A percentile compares a stretch with the other conserved stretches of the same genome.
phyloP scores from a whole-genome alignment of 1,140 invertebrate species.

The Ips typographus region DNA sequence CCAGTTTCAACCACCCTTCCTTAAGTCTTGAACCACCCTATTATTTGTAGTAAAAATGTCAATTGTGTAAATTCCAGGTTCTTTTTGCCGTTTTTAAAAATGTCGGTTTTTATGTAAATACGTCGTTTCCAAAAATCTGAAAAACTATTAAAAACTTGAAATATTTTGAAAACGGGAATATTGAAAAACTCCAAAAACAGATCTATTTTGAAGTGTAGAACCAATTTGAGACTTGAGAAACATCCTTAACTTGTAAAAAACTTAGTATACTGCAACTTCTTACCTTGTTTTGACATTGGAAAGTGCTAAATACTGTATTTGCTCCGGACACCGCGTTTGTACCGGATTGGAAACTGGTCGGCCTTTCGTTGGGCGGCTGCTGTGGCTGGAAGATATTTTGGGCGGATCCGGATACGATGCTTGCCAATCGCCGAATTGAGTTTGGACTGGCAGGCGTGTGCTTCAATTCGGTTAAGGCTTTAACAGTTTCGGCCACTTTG shows the following conservation, averaged over 20 bases:
- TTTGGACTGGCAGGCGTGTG: slow-evolving; percentile 85
- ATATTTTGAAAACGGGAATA: no score
- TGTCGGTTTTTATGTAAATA: no score
- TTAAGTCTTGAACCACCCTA: no score
- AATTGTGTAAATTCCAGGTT: no score
- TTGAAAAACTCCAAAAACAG: no score
- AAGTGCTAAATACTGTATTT: slow-evolving; percentile 53
- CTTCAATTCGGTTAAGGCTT: slow-evolving; percentile 79
- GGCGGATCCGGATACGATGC: slow-evolving; percentile 50
- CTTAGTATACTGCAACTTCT: background rate
- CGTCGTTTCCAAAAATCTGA: no score
- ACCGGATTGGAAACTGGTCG: slow-evolving; percentile 35
- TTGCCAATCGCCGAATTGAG: slow-evolving; percentile 62
- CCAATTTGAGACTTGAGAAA: no score
- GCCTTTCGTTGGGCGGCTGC: slow-evolving; percentile 42
- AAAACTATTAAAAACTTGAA: no score
- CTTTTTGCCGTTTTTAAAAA: no score
- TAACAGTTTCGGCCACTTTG: slow-evolving; percentile 85
- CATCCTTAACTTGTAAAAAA: slow-evolving; percentile 1
- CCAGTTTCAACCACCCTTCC: no score
- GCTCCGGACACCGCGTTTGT: slow-evolving; percentile 30
- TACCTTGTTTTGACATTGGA: slow-evolving; percentile 55
- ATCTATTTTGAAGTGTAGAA: no score
- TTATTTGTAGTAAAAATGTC: no score
- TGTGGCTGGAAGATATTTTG: slow-evolving; percentile 46